Conservation (phyloP, 1,140 invertebrate species). For the Aethina tumida region DNA sequence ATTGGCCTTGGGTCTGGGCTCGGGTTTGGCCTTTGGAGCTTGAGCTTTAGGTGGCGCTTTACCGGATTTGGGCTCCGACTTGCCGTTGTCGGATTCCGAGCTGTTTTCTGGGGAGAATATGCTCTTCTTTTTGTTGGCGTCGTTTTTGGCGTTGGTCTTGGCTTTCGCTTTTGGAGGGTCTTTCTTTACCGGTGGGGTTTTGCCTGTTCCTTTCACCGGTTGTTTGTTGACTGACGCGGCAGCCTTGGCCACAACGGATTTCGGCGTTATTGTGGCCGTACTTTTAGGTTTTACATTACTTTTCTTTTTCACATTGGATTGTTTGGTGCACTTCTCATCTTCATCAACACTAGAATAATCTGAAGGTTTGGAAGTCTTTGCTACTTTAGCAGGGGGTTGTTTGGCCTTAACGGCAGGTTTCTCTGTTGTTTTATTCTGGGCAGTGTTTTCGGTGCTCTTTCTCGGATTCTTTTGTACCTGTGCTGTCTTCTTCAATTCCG, state of each 20-base stretch:
- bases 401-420: slow-evolving; percentile 26
- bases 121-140: slow-evolving; percentile 64
- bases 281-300: slow-evolving; percentile 31
- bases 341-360: slow-evolving; percentile 45
- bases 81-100: slow-evolving; percentile 48
- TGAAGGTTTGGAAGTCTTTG: slow-evolving; percentile 26
- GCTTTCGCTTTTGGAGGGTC: slow-evolving; percentile 12
- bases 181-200: slow-evolving; percentile 13
- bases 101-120: slow-evolving; percentile 76
- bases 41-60: slow-evolving; percentile 7
- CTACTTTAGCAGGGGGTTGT: slow-evolving; percentile 34
- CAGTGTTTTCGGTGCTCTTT: slow-evolving; percentile 33
- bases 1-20: slow-evolving; percentile 32
- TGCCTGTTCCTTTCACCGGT: slow-evolving; percentile 4
- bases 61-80: slow-evolving; percentile 26
- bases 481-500: slow-evolving; percentile 41
- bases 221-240: slow-evolving; percentile 15
- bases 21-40: slow-evolving; percentile 19
- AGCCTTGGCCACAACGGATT: slow-evolving; percentile 38
- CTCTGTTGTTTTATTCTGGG: slow-evolving; percentile 14
- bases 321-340: slow-evolving; percentile 23
- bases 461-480: slow-evolving; percentile 35
- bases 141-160: slow-evolving; percentile 15
- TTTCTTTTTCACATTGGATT: slow-evolving; percentile 37
- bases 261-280: slow-evolving; percentile 41